Evolutionary conservation across 37 sponge, comb jelly and placozoan genomes (phyloP).

Genomic region (Theonella swinhoei): DNA sequence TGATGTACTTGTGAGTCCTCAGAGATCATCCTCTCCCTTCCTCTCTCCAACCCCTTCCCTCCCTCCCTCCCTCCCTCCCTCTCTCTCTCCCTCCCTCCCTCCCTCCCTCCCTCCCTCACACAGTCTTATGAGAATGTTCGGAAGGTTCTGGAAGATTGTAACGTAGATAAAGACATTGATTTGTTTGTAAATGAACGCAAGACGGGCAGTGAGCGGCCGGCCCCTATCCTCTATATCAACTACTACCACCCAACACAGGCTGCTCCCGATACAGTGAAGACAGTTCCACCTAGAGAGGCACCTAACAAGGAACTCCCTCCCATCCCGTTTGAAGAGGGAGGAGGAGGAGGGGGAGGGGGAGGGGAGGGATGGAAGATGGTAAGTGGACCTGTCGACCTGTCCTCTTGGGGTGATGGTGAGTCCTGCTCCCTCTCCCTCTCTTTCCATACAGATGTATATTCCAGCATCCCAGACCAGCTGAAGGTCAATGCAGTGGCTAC

Average conservation of each 20-base stretch:
- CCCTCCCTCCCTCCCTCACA: neutral
- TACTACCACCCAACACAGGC: slow-evolving; percentile 56
- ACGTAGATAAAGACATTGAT: slow-evolving; percentile 87
- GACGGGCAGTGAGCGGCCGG: slow-evolving; percentile 78
- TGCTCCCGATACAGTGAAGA: neutral
- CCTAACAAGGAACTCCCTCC: neutral
- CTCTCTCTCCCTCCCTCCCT: neutral
- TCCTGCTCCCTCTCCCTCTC: neutral
- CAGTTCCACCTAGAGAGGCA: neutral
- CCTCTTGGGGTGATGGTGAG: too few species aligned
- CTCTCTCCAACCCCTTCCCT: slow-evolving; percentile 3
- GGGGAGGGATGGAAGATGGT: too few species aligned
- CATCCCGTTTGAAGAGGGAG: slow-evolving; percentile 1
- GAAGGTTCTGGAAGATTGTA: slow-evolving; percentile 78
- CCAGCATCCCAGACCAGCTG: neutral
- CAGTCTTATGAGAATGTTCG: slow-evolving; percentile 79
- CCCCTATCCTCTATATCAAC: slow-evolving; percentile 76
- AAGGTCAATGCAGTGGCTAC: neutral
- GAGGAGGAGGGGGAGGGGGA: too few species aligned
- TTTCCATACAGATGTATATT: neutral
- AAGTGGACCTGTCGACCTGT: too few species aligned
- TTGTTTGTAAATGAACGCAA: slow-evolving; percentile 74
- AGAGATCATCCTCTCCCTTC: neutral
- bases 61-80: neutral
- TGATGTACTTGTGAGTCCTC: neutral